Conservation (phyloP, 2,888 invertebrate genomes). For the Caenorhabditis panamensis region DNA sequence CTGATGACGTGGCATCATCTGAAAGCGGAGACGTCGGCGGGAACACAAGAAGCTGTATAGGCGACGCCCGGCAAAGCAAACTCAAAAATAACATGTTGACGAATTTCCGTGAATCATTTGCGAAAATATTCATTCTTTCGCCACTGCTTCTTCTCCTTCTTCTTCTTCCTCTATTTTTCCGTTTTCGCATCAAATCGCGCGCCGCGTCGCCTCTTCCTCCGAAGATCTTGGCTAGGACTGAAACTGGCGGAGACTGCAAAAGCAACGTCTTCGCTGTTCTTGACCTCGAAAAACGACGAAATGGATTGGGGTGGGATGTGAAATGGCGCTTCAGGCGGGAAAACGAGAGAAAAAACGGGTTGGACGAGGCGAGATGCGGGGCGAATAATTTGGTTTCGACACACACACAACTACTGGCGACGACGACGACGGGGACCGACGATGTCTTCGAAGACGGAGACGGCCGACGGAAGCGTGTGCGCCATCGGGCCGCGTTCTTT, state of each 20-base stretch:
- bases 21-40: conserved; percentile 1
- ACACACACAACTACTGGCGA: conserved; percentile 20
- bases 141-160: conserved; percentile 1
- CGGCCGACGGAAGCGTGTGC: conserved; percentile 11
- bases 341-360: conserved; percentile 42
- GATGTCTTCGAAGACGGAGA: conserved; percentile 12
- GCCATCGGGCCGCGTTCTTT: conserved; percentile 12
- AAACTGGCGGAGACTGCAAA: conserved; percentile 22
- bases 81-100: conserved; percentile 49
- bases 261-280: not conserved
- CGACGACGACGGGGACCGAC: conserved; percentile 16
- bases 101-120: conserved; percentile 41
- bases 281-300: conserved; percentile 34
- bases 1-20: conserved; percentile 33
- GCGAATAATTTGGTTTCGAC: conserved; percentile 44
- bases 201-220: not conserved
- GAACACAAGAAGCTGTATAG: not conserved
- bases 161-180: not conserved
- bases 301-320: conserved; percentile 11
- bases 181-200: too few species aligned
- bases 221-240: not conserved
- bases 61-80: conserved; percentile 3
- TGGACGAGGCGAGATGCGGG: conserved; percentile 36
- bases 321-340: conserved; percentile 17
- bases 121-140: not conserved